These are phyloP conservation scores for Acinonyx jubatus DNA, from an alignment of 2,113 vertebrate species.

Conservation along the genomic window DNA sequence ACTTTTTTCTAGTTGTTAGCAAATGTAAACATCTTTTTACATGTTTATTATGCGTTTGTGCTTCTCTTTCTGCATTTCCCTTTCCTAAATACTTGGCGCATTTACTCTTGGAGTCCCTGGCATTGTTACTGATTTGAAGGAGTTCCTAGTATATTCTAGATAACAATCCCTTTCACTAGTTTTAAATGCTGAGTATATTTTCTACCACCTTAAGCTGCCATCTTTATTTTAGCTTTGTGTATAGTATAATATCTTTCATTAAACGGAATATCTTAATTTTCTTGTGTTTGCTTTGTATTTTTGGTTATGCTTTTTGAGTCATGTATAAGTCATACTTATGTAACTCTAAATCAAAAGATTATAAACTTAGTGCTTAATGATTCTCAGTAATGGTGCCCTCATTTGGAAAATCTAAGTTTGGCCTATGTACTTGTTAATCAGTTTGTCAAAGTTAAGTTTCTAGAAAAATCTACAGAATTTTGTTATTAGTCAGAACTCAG, in stretches of 20 bases:
- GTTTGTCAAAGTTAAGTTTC: background rate
- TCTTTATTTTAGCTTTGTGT: background rate
- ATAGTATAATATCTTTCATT: background rate
- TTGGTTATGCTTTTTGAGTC: background rate
- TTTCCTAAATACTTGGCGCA: background rate
- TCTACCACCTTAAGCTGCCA: background rate
- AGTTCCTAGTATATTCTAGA: background rate
- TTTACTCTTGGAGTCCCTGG: background rate
- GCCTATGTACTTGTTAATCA: background rate
- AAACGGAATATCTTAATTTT: background rate
- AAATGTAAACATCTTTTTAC: background rate
- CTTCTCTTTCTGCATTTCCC: background rate
- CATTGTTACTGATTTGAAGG: background rate
- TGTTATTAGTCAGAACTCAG: slow-evolving; percentile 18
- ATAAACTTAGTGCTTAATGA: background rate
- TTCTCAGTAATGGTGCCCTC: background rate
- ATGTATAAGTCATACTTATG: background rate
- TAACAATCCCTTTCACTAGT: background rate
- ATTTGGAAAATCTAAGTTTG: background rate
- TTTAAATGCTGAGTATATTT: background rate
- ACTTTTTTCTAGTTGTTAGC: background rate
- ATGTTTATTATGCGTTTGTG: background rate
- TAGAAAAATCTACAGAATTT: background rate
- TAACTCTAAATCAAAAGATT: background rate
- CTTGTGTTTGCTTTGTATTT: background rate